These are phyloP conservation scores for Mellivora capensis DNA, from an alignment of 2,113 vertebrate genomes.

Conservation along the genomic window DNA sequence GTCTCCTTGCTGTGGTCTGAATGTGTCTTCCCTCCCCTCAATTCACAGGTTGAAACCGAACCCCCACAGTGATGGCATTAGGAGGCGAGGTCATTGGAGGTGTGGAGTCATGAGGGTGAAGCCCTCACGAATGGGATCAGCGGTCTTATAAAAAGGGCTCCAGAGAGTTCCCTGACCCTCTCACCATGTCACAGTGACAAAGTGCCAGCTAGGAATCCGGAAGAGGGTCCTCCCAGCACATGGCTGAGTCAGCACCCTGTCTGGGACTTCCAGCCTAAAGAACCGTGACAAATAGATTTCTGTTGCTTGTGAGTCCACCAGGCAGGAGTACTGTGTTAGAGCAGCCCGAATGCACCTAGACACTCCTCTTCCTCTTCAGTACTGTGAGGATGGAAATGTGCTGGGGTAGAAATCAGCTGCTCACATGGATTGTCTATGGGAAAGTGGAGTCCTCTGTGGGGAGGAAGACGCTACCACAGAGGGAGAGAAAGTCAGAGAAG, in stretches of 20 bases:
- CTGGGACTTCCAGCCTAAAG: not conserved
- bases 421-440: fast-evolving
- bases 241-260: too few relatives aligned
- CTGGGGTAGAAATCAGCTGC: not conserved
- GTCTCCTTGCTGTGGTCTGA: not conserved
- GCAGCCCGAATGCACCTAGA: not conserved
- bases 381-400: not conserved
- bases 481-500: not conserved
- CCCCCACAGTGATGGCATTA: not conserved
- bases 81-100: not conserved
- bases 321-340: not conserved
- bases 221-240: not conserved
- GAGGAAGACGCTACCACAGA: not conserved
- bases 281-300: not conserved
- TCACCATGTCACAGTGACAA: not conserved
- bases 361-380: not conserved
- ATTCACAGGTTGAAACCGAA: not conserved
- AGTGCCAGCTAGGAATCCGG: not conserved
- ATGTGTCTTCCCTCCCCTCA: not conserved
- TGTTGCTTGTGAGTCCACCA: not conserved
- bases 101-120: not conserved
- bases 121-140: not conserved
- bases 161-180: not conserved
- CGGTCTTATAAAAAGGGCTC: not conserved
- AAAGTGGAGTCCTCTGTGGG: not conserved